Evolutionary conservation across 1,140 invertebrate genomes (phyloP), one percentile per base, ranked within the genome.

Genomic region (Drosophila athabasca): DNA sequence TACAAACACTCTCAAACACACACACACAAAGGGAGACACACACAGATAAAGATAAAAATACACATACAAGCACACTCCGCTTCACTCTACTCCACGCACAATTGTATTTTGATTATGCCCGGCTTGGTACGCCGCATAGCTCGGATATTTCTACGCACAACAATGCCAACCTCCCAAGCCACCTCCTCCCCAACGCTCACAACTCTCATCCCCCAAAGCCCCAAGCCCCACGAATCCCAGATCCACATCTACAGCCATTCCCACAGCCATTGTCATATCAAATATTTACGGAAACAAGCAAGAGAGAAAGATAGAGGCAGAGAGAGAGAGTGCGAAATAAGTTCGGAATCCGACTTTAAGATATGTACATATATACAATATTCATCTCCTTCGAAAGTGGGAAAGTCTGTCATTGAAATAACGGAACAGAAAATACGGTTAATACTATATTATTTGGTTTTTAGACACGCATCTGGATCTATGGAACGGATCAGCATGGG

Each of bases 91-190:
- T 19, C 17, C 74, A 76, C 83, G 70, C 83, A 82, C 83, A 87
- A 87, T 87, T 88, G 83, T 87, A 87, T 88, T 87, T 88, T 87
- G 82, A 87, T 87, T 87, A 87, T 87, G 82, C 83, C 82, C 82
- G 82, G 82, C 88, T 88, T 66, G 82, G 83, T 87, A 88, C 82
- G 82, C 82, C 82, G 82, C 82, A 87, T 87, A 88, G 74, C 82
- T 82, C 62, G 77, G 59, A 88, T 82, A 87, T 81, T 87, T 87
- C 79, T 87, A 87, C 83, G 82, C 82, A 87, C 82, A 87, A 88
- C 82, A 87, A 87, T 87, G 82, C 83, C 69, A 82, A 69, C 35
- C 24, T 19, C 17, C 17, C 17, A 0, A 19, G 0, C 17, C 17
- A 19, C 17, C 17, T 1, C 17, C 17, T 19, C 0, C 44, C 50